A percentile compares a stretch with the other conserved stretches of the same genome.
These are phyloP conservation scores for Lasioglossum lativentre DNA, from an alignment of 2,888 invertebrate genomes.

Conservation along the genomic window DNA sequence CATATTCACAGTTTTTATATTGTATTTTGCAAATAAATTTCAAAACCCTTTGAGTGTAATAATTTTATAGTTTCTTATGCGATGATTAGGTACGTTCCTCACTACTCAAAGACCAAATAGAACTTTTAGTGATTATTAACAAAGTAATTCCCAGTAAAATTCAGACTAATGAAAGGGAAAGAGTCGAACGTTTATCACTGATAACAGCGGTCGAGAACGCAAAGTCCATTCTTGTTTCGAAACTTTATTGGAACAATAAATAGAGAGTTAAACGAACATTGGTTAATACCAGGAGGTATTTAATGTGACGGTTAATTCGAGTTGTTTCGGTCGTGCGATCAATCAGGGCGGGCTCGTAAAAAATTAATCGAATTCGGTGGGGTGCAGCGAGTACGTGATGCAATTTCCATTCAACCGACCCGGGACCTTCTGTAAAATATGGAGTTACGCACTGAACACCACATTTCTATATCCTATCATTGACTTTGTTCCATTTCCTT, in stretches of 20 bases:
- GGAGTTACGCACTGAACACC: background rate
- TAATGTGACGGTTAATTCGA: constrained; percentile 56
- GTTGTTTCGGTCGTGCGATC: background rate
- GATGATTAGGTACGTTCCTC: background rate
- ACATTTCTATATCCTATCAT: background rate
- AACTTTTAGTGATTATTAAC: background rate
- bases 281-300: constrained; percentile 19
- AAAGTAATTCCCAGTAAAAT: background rate
- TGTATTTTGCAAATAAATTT: background rate
- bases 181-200: background rate
- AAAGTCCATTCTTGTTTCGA: constrained; percentile 2
- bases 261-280: constrained; percentile 22
- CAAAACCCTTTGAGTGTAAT: background rate
- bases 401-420: constrained; percentile 40
- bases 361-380: constrained; percentile 55
- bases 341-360: background rate
- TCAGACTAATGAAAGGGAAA: background rate
- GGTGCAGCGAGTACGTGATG: constrained; percentile 55
- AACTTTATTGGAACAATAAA: constrained; percentile 18
- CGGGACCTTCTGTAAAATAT: constrained; percentile 53
- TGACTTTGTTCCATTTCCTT: background rate
- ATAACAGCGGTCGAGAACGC: background rate
- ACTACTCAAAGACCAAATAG: background rate
- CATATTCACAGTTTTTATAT: background rate
- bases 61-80: background rate